phyloP scores from a whole-genome alignment of 2,888 invertebrate species.

The Conchocele bisecta region DNA sequence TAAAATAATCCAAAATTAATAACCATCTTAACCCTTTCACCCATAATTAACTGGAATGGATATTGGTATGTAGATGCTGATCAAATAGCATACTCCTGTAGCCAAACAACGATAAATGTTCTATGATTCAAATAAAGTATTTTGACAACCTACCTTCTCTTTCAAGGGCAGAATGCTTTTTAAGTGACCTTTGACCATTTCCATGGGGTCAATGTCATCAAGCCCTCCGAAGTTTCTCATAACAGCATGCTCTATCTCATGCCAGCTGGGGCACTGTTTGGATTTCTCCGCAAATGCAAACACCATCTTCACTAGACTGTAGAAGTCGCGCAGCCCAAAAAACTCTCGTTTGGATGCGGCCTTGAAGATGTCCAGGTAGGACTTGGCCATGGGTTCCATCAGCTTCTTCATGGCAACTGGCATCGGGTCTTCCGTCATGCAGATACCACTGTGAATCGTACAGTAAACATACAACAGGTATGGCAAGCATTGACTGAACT shows the following conservation, averaged over 20 bases:
- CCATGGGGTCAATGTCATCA: constrained; percentile 68
- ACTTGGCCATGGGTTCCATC: constrained; percentile 68
- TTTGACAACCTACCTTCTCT: too few species aligned
- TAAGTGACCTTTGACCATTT: too few species aligned
- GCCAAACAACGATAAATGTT: too few species aligned
- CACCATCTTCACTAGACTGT: constrained; percentile 77
- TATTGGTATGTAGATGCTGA: too few species aligned
- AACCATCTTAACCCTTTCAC: too few species aligned
- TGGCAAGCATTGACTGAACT: too few species aligned
- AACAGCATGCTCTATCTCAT: constrained; percentile 70
- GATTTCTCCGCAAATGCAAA: constrained; percentile 66
- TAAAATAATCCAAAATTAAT: too few species aligned
- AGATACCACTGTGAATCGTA: constrained; percentile 54
- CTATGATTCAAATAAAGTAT: too few species aligned
- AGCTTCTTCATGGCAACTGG: constrained; percentile 42
- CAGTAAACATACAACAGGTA: too few species aligned
- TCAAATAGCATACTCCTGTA: too few species aligned
- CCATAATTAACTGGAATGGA: too few species aligned
- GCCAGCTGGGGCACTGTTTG: constrained; percentile 57
- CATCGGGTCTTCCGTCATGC: constrained; percentile 15
- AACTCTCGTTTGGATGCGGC: constrained; percentile 73
- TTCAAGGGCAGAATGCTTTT: too few species aligned
- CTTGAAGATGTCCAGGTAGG: constrained; percentile 72
- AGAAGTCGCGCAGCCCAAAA: constrained; percentile 79
- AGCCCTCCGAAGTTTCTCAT: constrained; percentile 78